phyloP scores from a whole-genome alignment of 2,888 invertebrate genomes.

The Mesoligia furuncula region DNA sequence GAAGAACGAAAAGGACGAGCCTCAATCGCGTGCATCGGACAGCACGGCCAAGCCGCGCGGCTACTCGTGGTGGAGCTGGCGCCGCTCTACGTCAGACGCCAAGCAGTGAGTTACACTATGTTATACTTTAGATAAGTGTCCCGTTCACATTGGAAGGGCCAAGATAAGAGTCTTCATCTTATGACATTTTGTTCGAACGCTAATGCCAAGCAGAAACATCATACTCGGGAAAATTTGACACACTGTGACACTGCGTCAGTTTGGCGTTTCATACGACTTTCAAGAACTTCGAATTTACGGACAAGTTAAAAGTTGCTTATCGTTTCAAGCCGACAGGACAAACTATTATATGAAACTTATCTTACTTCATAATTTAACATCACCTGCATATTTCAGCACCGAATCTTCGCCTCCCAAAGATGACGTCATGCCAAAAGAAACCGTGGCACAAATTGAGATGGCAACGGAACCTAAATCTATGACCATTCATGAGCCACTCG shows the following conservation, averaged over 20 bases:
- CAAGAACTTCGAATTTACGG: neutral
- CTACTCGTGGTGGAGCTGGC: conserved; percentile 93
- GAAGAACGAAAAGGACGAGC: conserved; percentile 81
- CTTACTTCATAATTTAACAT: neutral
- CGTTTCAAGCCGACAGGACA: neutral
- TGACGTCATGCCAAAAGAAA: conserved; percentile 70
- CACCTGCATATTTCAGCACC: conserved; percentile 66
- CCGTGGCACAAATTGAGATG: conserved; percentile 67
- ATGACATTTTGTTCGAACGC: neutral
- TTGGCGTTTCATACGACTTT: neutral
- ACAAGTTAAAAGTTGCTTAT: neutral
- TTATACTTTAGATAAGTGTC: neutral
- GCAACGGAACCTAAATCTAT: conserved; percentile 66
- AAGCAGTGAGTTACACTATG: conserved; percentile 73
- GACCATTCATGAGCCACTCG: conserved; percentile 52
- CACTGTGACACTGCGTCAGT: neutral
- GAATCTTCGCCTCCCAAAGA: conserved; percentile 81
- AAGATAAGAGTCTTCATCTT: neutral
- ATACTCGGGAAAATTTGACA: neutral
- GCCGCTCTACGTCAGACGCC: conserved; percentile 87
- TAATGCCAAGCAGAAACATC: neutral
- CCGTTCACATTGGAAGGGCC: neutral
- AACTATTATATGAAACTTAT: neutral
- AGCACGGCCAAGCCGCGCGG: conserved; percentile 85
- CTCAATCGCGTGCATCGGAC: conserved; percentile 66